Base-by-base conservation (phyloP, 2,797 vertebrate genomes). In the Threskiornis aethiopicus region DNA sequence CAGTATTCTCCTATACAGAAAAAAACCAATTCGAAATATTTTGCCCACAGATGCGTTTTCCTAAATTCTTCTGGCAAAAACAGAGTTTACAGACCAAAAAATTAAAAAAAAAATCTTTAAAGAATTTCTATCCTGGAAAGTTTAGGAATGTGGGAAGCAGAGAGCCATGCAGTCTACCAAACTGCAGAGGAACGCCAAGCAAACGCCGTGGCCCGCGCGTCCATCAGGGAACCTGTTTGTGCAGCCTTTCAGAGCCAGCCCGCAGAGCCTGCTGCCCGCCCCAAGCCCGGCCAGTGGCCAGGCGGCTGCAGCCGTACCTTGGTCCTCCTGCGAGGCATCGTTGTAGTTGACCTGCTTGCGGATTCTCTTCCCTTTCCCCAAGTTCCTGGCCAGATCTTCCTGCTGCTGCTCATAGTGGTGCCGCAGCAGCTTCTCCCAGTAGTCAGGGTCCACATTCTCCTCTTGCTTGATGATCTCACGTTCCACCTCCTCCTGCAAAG, bases 311-410 rank as follows among this genome's bases (percentile, higher is more conserved):
- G 84, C 96, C 58, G 0, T 98, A 99, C 99, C 99, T 99, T 99
- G 99, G 98, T 99, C 99, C 98, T 99, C 99, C 98, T 99, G 99
- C 1, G 99, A 99, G 13, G 99, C 98, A 5, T 99, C 99, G 2
- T 99, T 99, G 98, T 99, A 99, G 98, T 99, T 99, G 98, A 99
- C 99, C 97, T 99, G 99, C 97, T 99, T 99, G 73, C 99, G 99
- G 96, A 99, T 98, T n/a, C 99, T 98, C 95, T 99, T 99, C 94
- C 99, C 99, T 92, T 99, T 99, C 87, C 99, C 99, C 79, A 99
- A 97, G 95, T 99, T 99, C 15, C 99, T 98, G 33, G 99, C 99
- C 96, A 99, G 98, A 79, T 99, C 99, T 79, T 99, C 99, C 98
- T 99, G 99, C 97, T 99, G 99, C 98, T 99, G 99, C 97, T 99